These are phyloP conservation scores for Rhinichthys osculus DNA, from an alignment of 2,797 vertebrate species.

Conservation along the genomic window DNA sequence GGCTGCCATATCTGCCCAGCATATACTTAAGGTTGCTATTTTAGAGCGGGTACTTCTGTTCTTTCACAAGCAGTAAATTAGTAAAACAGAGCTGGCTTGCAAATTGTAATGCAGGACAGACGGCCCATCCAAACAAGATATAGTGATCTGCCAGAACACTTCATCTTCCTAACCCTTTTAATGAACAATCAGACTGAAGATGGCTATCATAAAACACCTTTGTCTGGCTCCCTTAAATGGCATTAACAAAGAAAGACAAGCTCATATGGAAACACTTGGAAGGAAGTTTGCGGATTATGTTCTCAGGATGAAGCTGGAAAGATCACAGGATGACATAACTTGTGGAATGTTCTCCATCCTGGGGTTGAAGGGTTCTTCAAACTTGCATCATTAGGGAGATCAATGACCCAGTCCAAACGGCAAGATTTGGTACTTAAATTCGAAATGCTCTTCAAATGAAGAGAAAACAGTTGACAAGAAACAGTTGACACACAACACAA, in stretches of 20 bases:
- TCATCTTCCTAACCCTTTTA: constrained; percentile 63
- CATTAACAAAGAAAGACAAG: neutral
- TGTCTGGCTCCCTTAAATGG: constrained; percentile 40
- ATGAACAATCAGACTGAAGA: constrained; percentile 62
- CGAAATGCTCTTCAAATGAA: neutral
- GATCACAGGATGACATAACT: neutral
- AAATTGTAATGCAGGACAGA: constrained; percentile 64
- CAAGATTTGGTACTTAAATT: neutral
- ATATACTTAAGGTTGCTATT: constrained; percentile 78
- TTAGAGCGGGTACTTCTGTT: constrained; percentile 71
- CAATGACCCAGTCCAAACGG: neutral
- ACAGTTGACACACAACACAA: constrained; percentile 6
- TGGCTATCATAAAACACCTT: constrained; percentile 16
- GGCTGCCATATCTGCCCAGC: constrained; percentile 70
- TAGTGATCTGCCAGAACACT: constrained; percentile 59
- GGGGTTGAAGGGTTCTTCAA: neutral
- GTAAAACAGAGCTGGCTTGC: constrained; percentile 64
- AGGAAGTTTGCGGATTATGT: neutral
- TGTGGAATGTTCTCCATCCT: constrained; percentile 23
- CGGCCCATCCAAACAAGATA: constrained; percentile 67
- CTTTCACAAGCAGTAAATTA: constrained; percentile 73
- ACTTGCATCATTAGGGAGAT: constrained; percentile 19
- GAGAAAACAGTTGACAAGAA: constrained; percentile 6
- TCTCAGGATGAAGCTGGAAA: neutral
- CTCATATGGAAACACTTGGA: constrained; percentile 17